These are phyloP conservation scores for Egretta garzetta DNA, from an alignment of 2,113 vertebrate genomes.

Conservation along the genomic window DNA sequence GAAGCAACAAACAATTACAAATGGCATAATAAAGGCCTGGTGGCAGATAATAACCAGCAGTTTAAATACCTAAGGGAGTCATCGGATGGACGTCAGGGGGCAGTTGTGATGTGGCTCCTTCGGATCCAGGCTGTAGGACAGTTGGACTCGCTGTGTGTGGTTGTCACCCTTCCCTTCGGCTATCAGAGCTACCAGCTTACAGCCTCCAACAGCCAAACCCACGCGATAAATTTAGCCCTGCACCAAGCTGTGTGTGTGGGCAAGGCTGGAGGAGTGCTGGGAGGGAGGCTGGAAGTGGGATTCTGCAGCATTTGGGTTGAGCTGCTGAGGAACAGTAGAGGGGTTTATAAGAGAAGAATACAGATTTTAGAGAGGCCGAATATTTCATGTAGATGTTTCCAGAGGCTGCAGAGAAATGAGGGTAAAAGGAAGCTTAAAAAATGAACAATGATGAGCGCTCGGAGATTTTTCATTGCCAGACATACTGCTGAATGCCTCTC, in stretches of 20 bases:
- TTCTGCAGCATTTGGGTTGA: not conserved
- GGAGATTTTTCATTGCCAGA: not conserved
- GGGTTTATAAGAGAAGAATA: not conserved
- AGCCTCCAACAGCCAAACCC: not conserved
- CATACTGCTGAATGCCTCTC: not conserved
- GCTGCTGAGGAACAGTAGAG: not conserved
- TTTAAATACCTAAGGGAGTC: not conserved
- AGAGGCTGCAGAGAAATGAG: not conserved
- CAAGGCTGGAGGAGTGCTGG: not conserved
- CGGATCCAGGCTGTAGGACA: not conserved
- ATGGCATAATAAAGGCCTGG: not conserved
- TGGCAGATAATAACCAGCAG: not conserved
- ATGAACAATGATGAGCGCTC: not conserved
- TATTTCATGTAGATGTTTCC: not conserved
- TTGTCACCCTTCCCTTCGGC: not conserved
- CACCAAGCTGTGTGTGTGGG: not conserved
- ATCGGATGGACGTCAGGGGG: not conserved
- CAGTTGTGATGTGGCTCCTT: not conserved
- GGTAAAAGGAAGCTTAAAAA: not conserved
- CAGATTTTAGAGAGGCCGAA: not conserved
- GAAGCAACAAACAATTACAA: not conserved
- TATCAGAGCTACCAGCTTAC: not conserved
- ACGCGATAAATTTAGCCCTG: accelerated
- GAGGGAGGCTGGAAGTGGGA: not conserved
- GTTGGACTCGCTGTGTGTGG: not conserved